Evolutionary conservation across 92 coral and sea anemone genomes (phyloP).

Genomic region (Palythoa caribaeorum): DNA sequence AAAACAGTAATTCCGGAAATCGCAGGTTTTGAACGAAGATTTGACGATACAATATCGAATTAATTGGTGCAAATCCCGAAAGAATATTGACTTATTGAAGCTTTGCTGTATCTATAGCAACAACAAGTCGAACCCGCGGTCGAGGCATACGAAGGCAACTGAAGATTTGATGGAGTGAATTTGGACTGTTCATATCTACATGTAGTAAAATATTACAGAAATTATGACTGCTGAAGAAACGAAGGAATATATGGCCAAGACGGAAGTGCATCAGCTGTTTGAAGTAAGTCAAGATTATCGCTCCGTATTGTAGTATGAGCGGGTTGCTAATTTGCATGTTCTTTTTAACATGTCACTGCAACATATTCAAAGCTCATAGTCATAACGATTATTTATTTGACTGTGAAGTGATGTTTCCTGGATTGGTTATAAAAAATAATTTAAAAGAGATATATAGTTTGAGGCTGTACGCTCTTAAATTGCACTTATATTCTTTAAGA

Average conservation of each 20-base stretch:
- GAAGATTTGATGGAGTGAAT: neutral
- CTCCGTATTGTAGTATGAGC: neutral
- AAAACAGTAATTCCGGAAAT: neutral
- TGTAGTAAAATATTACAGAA: conserved; percentile 4
- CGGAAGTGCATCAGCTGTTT: conserved; percentile 95
- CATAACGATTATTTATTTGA: neutral
- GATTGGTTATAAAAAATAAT: neutral
- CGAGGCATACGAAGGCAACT: neutral
- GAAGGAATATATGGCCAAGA: conserved; percentile 92
- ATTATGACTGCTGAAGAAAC: conserved; percentile 93
- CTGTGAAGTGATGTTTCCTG: neutral
- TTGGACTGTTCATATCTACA: neutral
- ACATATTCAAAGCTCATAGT: neutral
- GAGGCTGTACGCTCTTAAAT: neutral
- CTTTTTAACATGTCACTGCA: neutral
- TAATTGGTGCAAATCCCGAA: conserved; percentile 14
- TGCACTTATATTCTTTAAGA: neutral
- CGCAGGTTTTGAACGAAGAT: neutral
- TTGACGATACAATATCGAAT: conserved; percentile 24
- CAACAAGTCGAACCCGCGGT: conserved; percentile 2
- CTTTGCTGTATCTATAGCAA: conserved; percentile 29
- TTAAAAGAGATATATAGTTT: neutral
- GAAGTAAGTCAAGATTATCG: conserved; percentile 67
- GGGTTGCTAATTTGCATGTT: neutral
- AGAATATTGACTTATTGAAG: neutral